phyloP scores from a whole-genome alignment of 2,113 vertebrate genomes.

The Rhabdomys dilectus region DNA sequence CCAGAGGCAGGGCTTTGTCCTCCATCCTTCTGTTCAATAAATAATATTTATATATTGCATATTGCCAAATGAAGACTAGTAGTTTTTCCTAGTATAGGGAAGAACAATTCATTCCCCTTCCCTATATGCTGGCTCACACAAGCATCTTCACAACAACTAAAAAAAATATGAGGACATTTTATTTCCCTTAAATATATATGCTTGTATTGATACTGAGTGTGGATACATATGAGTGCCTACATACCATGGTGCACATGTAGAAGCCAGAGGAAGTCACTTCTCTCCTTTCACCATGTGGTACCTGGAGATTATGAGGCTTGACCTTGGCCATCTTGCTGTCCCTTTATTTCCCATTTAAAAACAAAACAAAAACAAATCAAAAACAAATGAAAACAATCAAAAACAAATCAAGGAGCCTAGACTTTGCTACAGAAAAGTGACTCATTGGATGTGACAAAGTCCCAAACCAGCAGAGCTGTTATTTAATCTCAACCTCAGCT shows the following conservation, averaged over 20 bases:
- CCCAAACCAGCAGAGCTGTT: not conserved
- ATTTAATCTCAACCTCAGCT: not conserved
- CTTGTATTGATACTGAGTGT: not conserved
- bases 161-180: not conserved
- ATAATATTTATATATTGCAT: not conserved
- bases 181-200: not conserved
- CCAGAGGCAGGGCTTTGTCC: not conserved
- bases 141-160: not conserved
- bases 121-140: not conserved
- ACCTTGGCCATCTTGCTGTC: no score
- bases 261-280: not conserved
- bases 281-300: not conserved
- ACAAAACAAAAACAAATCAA: not conserved
- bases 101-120: not conserved
- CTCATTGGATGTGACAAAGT: not conserved
- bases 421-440: not conserved
- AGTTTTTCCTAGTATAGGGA: not conserved
- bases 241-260: not conserved
- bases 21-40: not conserved
- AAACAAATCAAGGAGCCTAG: not conserved
- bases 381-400: no score
- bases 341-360: slow-evolving; percentile 36
- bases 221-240: no score
- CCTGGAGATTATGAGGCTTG: not conserved
- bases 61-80: not conserved